These are phyloP conservation scores for human (Homo sapiens) DNA, from an alignment of 2,113 vertebrate genomes.

Conservation along the genomic window GRCh38 chrX:107688501-107689000, in stretches of 20 bases:
- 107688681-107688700: neutral
- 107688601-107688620: neutral
- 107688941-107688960: neutral
- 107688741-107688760: neutral
- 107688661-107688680: neutral
- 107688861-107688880: neutral
- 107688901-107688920: neutral
- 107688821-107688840: neutral
- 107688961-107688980: neutral
- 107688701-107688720: neutral
- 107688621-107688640: slow-evolving; percentile 19
- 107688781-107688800: neutral
- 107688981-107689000: neutral
- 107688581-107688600: neutral
- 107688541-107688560: neutral
- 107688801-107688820: neutral
- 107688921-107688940: neutral
- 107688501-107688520: neutral
- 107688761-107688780: neutral
- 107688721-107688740: neutral
- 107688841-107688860: neutral
- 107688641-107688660: slow-evolving; percentile 14
- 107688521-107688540: neutral
- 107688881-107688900: neutral
- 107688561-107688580: neutral